Base-by-base conservation (phyloP, 2,888 invertebrate species). In the Trissonchulus latispiculum region DNA sequence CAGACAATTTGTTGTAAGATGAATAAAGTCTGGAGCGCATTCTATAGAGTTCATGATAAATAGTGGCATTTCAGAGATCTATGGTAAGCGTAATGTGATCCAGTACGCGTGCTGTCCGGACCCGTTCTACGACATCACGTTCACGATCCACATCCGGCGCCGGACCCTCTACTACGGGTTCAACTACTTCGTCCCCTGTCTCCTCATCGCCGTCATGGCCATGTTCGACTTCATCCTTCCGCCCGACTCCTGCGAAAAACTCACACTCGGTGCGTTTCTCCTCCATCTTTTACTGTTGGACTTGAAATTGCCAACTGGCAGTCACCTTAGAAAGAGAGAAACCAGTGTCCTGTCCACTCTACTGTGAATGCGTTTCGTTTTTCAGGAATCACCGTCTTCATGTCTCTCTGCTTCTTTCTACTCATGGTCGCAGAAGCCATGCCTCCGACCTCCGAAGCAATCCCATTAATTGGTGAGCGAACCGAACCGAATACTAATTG, bases 151-250 rank as follows among this genome's bases (percentile, higher is more conserved):
- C 85, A 95, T 97, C 85, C 89, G 95, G 81, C 89, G 97, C 83
- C 90, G 96, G 83, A 96, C 96, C 75, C 89, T 99, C 79, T 97
- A 96, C 88, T 97, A 97, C 87, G 95, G 95, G 88, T 96, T 97
- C 89, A 99, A 99, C 88, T 89, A 99, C 83, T 96, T 99, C 86
- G 94, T 99, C 83, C 99, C 99, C 78, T 96, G 96, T 86, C 95
- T 97, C 84, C 89, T 99, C 84, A 97, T 99, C 84, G 95, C 96
- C 80, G 95, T 95, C 80, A 95, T 99, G 93, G 95, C 97, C 77
- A 89, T 99, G 80, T 89, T 99, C 80, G 95, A 96, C 80, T 99
- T 99, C 88, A 95, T 95, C 78, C 87, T 99, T 84, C 99, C 99
- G 80, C 96, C 96, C 78, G 97, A 99, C 87, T 96, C 95, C 77